These are phyloP conservation scores for Peribatodes rhomboidaria DNA, from an alignment of 2,888 invertebrate species.

Conservation along the genomic window DNA sequence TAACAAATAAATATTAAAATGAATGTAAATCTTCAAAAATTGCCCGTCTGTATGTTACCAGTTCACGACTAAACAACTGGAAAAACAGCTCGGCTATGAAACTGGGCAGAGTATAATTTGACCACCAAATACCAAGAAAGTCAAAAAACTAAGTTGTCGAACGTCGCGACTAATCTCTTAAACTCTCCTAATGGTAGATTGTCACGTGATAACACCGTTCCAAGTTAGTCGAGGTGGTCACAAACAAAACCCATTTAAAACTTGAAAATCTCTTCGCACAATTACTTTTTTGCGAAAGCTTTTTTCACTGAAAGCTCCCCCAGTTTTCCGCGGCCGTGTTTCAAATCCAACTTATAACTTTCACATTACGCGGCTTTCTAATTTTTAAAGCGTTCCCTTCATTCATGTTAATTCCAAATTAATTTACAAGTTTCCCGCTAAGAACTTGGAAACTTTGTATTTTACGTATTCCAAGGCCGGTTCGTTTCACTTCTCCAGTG, in stretches of 20 bases:
- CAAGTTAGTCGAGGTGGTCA: neutral
- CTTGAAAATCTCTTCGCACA: neutral
- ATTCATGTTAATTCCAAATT: slow-evolving; percentile 21
- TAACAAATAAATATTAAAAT: too few relatives aligned
- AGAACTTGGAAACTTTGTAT: slow-evolving; percentile 4
- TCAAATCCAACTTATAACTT: slow-evolving; percentile 5
- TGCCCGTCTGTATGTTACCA: too few relatives aligned
- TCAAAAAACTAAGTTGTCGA: too few relatives aligned
- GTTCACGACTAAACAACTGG: too few relatives aligned
- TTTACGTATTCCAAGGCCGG: slow-evolving; percentile 3
- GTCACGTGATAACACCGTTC: too few relatives aligned
- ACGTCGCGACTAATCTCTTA: too few relatives aligned
- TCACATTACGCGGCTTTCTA: slow-evolving; percentile 9
- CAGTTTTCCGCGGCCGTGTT: slow-evolving; percentile 1
- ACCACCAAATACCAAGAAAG: too few relatives aligned
- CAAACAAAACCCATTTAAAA: neutral
- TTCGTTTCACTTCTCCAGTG: neutral
- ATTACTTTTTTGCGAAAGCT: neutral
- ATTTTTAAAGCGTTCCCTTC: slow-evolving; percentile 11
- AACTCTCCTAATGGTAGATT: too few relatives aligned
- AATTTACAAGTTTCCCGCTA: slow-evolving; percentile 13
- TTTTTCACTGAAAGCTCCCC: neutral
- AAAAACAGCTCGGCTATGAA: too few relatives aligned
- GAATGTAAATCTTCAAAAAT: too few relatives aligned
- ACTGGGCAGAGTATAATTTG: too few relatives aligned